Percentiles rank a stretch among this genome's conserved stretches.
Evolutionary conservation across 2,113 vertebrate species (phyloP).

Genomic region (Pipa parva): DNA sequence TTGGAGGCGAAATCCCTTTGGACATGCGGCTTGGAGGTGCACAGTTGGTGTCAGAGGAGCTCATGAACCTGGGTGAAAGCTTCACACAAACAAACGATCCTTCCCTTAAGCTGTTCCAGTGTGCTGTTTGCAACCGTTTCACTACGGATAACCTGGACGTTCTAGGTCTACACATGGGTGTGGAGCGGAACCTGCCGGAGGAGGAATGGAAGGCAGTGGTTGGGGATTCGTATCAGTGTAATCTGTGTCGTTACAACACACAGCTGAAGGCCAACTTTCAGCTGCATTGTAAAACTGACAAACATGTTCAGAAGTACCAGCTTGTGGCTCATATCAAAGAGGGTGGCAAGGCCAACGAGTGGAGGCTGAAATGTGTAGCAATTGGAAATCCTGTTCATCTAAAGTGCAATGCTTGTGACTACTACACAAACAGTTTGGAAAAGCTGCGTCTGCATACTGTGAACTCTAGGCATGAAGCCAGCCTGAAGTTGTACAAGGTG

Average conservation of each 20-base stretch:
- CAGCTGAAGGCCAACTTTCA: conserved; percentile 99
- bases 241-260: conserved; percentile 94
- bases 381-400: conserved; percentile 96
- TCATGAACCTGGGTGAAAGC: conserved; percentile 95
- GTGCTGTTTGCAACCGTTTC: conserved; percentile 96
- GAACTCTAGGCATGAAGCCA: conserved; percentile 92
- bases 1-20: conserved; percentile 92
- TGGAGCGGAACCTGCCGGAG: conserved; percentile 88
- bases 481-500: conserved; percentile 98
- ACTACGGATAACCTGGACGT: conserved; percentile 95
- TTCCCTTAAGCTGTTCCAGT: conserved; percentile 96
- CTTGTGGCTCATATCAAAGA: conserved; percentile 98
- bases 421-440: conserved; percentile 97
- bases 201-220: conserved; percentile 93
- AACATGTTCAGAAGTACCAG: conserved; percentile 96
- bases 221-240: conserved; percentile 96
- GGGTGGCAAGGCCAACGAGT: conserved; percentile 94
- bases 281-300: conserved; percentile 98
- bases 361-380: conserved; percentile 95
- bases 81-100: conserved; percentile 94
- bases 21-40: conserved; percentile 89
- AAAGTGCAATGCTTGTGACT: conserved; percentile 97
- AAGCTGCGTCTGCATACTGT: conserved; percentile 95
- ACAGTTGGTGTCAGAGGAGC: conserved; percentile 95
- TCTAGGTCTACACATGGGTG: conserved; percentile 92